Evolutionary conservation across 2,888 invertebrate species (phyloP).

Genomic region (Digitonthophagus gazella): DNA sequence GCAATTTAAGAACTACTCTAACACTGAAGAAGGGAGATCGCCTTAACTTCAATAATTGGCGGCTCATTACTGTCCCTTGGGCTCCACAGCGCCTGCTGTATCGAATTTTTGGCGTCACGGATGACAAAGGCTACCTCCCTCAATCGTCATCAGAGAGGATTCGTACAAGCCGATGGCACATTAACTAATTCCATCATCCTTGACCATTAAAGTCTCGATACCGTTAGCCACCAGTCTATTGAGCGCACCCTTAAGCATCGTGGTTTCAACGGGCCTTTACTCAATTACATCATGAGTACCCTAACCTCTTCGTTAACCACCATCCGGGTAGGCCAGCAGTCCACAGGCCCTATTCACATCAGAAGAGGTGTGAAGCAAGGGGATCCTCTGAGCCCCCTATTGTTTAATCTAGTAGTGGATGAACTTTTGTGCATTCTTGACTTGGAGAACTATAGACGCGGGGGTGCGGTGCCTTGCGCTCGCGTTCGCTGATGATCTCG

Average conservation of each 20-base stretch:
- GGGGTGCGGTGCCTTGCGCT: slow-evolving; percentile 32
- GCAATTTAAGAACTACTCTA: no score
- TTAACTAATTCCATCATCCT: slow-evolving; percentile 45
- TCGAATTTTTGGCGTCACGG: no score
- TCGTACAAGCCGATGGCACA: slow-evolving; percentile 43
- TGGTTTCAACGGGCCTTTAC: slow-evolving; percentile 34
- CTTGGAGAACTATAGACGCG: slow-evolving; percentile 6
- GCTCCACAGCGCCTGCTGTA: no score
- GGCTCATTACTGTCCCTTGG: no score
- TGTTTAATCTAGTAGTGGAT: slow-evolving; percentile 39
- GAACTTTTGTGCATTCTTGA: slow-evolving; percentile 36
- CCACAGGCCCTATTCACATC: slow-evolving; percentile 27
- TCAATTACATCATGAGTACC: no score
- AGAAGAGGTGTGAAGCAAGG: slow-evolving; percentile 47
- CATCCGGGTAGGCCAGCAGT: no score
- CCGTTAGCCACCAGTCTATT: slow-evolving; percentile 33
- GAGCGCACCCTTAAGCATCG: slow-evolving; percentile 36
- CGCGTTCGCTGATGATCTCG: no score
- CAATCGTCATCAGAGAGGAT: slow-evolving; percentile 41
- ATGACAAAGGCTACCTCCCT: no score
- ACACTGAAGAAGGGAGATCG: no score
- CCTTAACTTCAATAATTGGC: no score
- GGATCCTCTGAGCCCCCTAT: no score
- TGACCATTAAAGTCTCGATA: slow-evolving; percentile 49
- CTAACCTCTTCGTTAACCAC: no score